Evolutionary conservation across 2,113 vertebrate genomes (phyloP).

Genomic region (Ceratotherium simum): DNA sequence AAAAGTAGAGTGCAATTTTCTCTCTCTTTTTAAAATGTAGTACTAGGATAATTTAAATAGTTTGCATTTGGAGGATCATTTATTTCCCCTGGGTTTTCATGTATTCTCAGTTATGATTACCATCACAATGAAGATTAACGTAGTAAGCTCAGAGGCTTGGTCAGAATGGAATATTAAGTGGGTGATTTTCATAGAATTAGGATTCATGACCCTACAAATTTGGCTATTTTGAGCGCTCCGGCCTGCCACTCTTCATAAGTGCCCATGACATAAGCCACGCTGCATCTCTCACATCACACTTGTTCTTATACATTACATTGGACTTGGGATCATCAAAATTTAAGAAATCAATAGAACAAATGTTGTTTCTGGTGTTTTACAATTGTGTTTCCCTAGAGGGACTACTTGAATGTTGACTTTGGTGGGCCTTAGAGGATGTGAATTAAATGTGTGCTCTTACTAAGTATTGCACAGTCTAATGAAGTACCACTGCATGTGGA

Average conservation of each 20-base stretch:
- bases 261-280: neutral
- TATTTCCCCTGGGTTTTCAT: slow-evolving; percentile 54
- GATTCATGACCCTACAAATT: neutral
- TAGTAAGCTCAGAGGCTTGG: neutral
- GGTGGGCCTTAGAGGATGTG: neutral
- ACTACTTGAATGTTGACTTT: neutral
- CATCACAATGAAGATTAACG: slow-evolving; percentile 49
- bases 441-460: neutral
- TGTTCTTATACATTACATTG: neutral
- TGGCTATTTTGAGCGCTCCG: neutral
- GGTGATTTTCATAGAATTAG: slow-evolving; percentile 49
- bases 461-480: neutral
- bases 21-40: slow-evolving; percentile 41
- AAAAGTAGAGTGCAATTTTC: neutral
- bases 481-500: rapidly evolving
- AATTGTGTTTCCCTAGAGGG: neutral
- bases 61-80: slow-evolving; percentile 41
- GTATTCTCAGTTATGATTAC: slow-evolving; percentile 36
- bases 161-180: slow-evolving; percentile 11
- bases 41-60: neutral
- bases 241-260: neutral
- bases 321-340: neutral
- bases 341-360: neutral
- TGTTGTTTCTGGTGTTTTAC: neutral
- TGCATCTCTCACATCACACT: neutral